Evolutionary conservation across 2,888 invertebrate genomes (phyloP).

Genomic region (Erpobdella octoculata): DNA sequence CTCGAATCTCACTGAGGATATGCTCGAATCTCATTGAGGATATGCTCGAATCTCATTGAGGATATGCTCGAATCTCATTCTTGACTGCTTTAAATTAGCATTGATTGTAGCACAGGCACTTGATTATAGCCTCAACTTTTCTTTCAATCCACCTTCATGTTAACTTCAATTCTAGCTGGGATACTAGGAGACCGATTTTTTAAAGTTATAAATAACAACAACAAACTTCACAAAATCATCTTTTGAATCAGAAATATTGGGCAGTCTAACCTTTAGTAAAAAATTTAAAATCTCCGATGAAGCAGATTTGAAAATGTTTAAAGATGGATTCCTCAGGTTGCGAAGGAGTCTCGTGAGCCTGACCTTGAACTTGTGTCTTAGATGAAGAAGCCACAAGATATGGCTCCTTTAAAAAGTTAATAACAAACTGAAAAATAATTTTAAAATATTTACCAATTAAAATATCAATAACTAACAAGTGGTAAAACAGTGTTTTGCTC

Average conservation of each 20-base stretch:
- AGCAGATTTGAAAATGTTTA: background rate
- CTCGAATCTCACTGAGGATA: no score
- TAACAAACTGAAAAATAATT: background rate
- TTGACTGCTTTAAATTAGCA: no score
- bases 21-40: no score
- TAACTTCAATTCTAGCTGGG: no score
- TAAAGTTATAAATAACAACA: no score
- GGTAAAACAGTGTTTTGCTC: background rate
- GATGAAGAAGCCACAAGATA: background rate
- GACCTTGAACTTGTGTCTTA: background rate
- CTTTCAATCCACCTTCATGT: no score
- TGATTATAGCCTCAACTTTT: no score
- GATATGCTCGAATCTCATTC: no score
- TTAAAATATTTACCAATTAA: background rate
- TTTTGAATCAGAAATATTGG: background rate
- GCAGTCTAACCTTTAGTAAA: background rate
- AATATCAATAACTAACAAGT: background rate
- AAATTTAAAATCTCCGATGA: background rate
- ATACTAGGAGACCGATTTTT: no score
- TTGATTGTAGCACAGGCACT: no score
- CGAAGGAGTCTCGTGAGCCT: background rate
- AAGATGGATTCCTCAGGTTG: background rate
- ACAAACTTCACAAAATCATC: no score
- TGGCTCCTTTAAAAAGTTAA: background rate
- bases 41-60: no score